Evolutionary conservation across 2,888 invertebrate species (phyloP), one percentile per base, ranked within the genome.

Genomic region (Ischnura elegans): DNA sequence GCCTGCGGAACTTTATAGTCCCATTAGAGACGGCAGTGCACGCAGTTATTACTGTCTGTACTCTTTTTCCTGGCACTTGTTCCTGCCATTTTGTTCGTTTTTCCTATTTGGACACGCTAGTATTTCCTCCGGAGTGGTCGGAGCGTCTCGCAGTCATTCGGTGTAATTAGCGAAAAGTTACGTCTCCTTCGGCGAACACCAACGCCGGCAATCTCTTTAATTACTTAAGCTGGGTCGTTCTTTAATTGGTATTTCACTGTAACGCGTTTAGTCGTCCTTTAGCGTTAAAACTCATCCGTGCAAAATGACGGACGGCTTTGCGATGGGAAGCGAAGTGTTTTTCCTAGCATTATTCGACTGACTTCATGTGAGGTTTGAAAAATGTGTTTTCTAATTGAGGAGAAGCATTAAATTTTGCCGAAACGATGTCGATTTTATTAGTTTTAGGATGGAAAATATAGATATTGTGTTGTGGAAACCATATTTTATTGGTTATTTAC

Each of bases 171-270:
- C 36, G 29, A 76, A 76, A 76, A 76, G 76, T 76, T 76, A 76
- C 76, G 36, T 76, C 36, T 76, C 76, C 76, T 10, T 36, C 76
- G 76, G 36, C 36, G 76, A 29, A 76, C 13, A 76, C 51, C 19
- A n/a, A 19, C 25, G 76, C 76, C 36, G 16, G 76, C 36, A 36
- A 76, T 76, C 76, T 76, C 76, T 76, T 76, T 76, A 76, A 76
- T 76, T 76, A 76, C 76, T 76, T 76, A 76, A 36, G 36, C 76
- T 51, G 29, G 76, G 36, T 36, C 36, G 10, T 29, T 76, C 76
- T 76, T 76, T 76, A 76, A 76, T 76, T 76, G 76, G 76, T 76
- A 76, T 76, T 76, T 36, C 76, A 36, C 76, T 29, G 76, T 76
- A 36, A 76, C 16, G 36, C 36, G 36, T 16, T n/a, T 29, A 76